These are phyloP conservation scores for Atherinomorus stipes DNA, from an alignment of 2,113 vertebrate genomes.

Conservation along the genomic window DNA sequence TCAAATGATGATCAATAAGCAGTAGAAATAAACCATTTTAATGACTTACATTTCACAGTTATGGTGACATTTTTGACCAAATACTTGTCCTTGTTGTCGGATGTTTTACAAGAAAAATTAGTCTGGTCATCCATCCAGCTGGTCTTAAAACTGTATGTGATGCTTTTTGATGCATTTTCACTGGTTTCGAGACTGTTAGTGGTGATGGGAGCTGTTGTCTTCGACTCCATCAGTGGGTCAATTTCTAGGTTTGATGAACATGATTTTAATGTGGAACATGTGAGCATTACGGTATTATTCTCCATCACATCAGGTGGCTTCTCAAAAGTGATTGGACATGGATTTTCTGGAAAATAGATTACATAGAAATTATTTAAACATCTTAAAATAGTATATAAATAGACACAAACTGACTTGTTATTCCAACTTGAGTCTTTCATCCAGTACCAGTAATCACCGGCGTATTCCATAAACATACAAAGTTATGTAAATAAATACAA, in stretches of 20 bases:
- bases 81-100: slow-evolving; percentile 3
- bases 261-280: slow-evolving; percentile 47
- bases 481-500: too few relatives aligned
- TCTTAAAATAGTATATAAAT: too few relatives aligned
- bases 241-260: slow-evolving; percentile 33
- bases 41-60: slow-evolving; percentile 67
- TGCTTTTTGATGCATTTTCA: neutral
- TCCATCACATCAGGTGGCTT: neutral
- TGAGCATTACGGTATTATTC: accelerated
- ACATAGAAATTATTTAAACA: neutral
- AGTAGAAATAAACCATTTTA: neutral
- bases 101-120: slow-evolving; percentile 56
- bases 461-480: too few relatives aligned
- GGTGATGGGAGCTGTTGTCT: accelerated
- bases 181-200: too few relatives aligned
- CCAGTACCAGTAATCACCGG: too few relatives aligned
- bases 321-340: slow-evolving; percentile 62
- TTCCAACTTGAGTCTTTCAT: too few relatives aligned
- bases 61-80: slow-evolving; percentile 34
- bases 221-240: accelerated
- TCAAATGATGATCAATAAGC: neutral
- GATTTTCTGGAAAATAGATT: slow-evolving; percentile 66
- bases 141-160: accelerated
- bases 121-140: slow-evolving; percentile 53
- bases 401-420: too few relatives aligned